A percentile compares a stretch with the other conserved stretches of the same genome.
Conservation (phyloP, 2,113 vertebrate species). For the Diphyllodes magnificus region DNA sequence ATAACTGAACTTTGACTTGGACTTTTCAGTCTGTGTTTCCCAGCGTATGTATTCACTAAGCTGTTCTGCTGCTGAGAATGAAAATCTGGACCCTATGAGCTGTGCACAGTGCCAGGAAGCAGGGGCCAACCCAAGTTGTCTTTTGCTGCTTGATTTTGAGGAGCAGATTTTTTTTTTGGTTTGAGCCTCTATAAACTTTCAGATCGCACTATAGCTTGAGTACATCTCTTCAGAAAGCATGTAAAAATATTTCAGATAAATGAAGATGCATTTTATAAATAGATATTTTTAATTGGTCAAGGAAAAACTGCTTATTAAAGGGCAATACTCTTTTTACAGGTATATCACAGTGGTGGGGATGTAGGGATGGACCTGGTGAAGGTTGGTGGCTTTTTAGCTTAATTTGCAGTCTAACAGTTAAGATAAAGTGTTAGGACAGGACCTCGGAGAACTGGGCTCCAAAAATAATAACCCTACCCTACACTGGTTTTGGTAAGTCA, state of each 20-base stretch:
- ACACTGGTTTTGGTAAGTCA: neutral
- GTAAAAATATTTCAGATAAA: neutral
- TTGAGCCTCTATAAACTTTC: neutral
- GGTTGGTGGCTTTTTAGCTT: neutral
- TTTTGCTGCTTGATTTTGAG: neutral
- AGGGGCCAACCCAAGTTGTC: neutral
- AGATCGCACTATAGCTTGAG: neutral
- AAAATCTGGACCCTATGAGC: neutral
- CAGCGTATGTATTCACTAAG: neutral
- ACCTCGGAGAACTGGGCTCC: neutral
- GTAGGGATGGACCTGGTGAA: neutral
- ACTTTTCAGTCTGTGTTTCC: neutral
- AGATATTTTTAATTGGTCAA: neutral
- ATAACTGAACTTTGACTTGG: conserved; percentile 24
- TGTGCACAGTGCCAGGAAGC: neutral
- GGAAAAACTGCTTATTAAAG: neutral
- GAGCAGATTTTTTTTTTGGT: neutral
- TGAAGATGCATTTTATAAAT: neutral
- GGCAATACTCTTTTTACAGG: neutral
- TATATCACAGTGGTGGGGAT: neutral
- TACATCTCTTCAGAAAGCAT: neutral
- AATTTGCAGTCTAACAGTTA: neutral
- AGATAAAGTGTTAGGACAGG: neutral
- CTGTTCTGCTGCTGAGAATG: neutral
- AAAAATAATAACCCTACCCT: neutral